phyloP scores from a whole-genome alignment of 2,797 vertebrate species.

The Anomalospiza imberbis region DNA sequence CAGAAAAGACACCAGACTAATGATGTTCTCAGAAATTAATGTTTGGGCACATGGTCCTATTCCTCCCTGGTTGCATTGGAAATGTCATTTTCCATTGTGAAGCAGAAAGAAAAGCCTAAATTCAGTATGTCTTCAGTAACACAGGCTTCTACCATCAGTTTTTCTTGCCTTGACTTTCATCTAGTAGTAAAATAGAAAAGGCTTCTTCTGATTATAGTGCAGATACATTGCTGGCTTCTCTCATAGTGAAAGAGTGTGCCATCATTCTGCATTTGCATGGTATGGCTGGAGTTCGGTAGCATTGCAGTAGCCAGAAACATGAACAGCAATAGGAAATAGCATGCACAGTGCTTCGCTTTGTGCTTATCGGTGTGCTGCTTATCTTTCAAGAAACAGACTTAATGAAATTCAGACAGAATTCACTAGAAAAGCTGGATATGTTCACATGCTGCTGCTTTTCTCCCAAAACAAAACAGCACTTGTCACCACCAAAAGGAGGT shows the following conservation, averaged over 20 bases:
- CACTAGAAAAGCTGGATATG: neutral
- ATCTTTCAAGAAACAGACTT: neutral
- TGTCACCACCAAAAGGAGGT: neutral
- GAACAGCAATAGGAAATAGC: neutral
- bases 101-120: neutral
- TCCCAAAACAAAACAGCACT: neutral
- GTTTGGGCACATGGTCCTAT: neutral
- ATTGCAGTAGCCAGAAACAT: neutral
- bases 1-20: neutral
- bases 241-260: neutral
- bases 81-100: neutral
- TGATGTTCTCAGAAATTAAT: neutral
- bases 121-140: neutral
- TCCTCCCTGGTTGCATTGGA: neutral
- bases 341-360: neutral
- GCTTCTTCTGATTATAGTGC: neutral
- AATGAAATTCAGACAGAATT: neutral
- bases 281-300: neutral
- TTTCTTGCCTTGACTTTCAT: neutral
- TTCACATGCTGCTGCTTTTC: neutral
- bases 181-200: neutral
- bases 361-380: neutral
- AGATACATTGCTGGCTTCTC: neutral
- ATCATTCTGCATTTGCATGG: neutral
- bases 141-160: neutral